Evolutionary conservation across 1,140 invertebrate genomes (phyloP).

Genomic region (Achatina immaculata): DNA sequence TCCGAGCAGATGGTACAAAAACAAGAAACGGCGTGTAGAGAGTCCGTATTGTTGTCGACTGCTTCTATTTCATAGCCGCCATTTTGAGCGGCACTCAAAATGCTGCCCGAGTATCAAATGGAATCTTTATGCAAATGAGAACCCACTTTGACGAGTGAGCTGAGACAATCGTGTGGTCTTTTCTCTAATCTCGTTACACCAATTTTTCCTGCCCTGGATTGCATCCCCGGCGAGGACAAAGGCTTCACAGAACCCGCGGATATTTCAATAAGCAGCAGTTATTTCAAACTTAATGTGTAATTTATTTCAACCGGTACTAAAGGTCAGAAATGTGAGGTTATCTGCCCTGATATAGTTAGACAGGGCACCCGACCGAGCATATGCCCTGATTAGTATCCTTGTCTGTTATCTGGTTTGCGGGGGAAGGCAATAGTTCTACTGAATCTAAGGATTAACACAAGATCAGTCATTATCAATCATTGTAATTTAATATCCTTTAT

Average conservation of each 20-base stretch:
- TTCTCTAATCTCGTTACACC: slow-evolving; percentile 17
- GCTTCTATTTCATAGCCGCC: slow-evolving; percentile 21
- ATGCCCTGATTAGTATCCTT: no score
- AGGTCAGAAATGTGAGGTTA: background rate
- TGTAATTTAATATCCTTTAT: no score
- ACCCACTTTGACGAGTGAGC: background rate
- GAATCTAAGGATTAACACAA: no score
- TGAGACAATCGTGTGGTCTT: background rate
- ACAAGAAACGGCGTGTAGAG: slow-evolving; percentile 13
- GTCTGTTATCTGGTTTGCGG: no score
- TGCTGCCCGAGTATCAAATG: slow-evolving; percentile 8
- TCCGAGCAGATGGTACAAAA: slow-evolving; percentile 12
- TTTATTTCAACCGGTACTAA: background rate
- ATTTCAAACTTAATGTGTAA: slow-evolving; percentile 28
- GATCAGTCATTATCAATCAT: no score
- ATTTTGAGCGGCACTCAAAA: slow-evolving; percentile 20
- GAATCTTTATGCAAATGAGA: slow-evolving; percentile 31
- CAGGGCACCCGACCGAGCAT: no score
- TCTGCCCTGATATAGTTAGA: no score
- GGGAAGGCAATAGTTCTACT: no score
- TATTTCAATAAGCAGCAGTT: slow-evolving; percentile 15
- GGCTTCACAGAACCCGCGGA: background rate
- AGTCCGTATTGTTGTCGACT: slow-evolving; percentile 9
- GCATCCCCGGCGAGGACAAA: background rate
- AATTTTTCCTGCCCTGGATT: no score